Conservation (phyloP, 2,113 vertebrate species). For the Dromiciops gliroides region DNA sequence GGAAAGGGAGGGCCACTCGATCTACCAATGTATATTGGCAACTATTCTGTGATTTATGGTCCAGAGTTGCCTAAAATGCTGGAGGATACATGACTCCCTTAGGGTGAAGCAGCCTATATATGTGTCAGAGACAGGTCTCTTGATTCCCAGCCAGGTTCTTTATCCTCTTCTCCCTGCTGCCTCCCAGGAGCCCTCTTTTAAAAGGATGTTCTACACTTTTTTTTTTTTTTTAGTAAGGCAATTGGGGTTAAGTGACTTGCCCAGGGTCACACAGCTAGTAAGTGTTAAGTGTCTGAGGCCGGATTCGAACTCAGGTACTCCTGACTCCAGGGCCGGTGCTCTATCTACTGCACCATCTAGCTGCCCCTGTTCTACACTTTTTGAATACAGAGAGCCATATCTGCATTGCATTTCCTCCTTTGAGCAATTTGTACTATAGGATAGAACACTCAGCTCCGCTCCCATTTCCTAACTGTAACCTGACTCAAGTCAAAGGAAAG, state of each 20-base stretch:
- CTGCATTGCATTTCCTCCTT: background rate
- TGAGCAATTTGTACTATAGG: background rate
- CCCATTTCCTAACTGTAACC: background rate
- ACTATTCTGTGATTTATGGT: background rate
- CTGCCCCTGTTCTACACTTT: background rate
- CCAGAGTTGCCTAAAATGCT: background rate
- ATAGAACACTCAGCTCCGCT: background rate
- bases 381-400: background rate
- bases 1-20: background rate
- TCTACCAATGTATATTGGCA: background rate
- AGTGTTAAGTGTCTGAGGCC: too few relatives aligned
- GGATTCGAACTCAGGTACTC: too few relatives aligned
- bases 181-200: background rate
- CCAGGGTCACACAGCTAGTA: too few relatives aligned
- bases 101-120: background rate
- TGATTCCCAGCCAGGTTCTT: background rate
- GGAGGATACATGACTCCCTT: background rate
- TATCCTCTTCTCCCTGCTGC: background rate
- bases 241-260: too few relatives aligned
- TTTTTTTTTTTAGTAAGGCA: too few relatives aligned
- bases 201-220: background rate
- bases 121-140: background rate
- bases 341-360: too few relatives aligned
- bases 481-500: background rate
- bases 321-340: too few relatives aligned